phyloP scores from a whole-genome alignment of 2,888 invertebrate species.

The Ormia ochracea region DNA sequence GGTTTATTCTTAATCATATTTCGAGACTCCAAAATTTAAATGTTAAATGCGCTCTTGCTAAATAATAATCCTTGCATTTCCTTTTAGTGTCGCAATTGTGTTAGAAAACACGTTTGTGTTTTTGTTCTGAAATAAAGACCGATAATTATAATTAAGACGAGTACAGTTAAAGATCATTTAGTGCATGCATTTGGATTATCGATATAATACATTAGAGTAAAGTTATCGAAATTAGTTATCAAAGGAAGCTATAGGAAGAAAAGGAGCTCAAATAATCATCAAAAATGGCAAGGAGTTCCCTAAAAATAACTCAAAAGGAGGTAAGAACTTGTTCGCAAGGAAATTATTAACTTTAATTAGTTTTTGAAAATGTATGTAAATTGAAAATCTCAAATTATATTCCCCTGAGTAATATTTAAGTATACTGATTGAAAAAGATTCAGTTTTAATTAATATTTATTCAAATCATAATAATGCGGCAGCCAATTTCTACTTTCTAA shows the following conservation, averaged over 20 bases:
- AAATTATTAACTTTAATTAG: neutral
- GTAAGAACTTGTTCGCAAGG: conserved; percentile 59
- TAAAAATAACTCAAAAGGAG: conserved; percentile 68
- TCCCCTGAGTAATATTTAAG: too few relatives aligned
- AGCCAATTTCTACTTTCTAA: too few relatives aligned
- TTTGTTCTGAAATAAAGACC: conserved; percentile 13
- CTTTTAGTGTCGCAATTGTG: conserved; percentile 17
- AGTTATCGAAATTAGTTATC: neutral
- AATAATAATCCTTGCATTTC: neutral
- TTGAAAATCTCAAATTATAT: too few relatives aligned
- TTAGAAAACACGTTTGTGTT: neutral
- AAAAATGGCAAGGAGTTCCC: conserved; percentile 69
- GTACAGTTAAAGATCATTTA: conserved; percentile 23
- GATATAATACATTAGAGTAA: neutral
- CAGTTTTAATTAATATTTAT: too few relatives aligned
- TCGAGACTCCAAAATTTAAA: too few relatives aligned
- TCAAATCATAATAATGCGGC: too few relatives aligned
- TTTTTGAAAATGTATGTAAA: too few relatives aligned
- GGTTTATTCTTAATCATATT: too few relatives aligned
- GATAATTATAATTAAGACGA: conserved; percentile 12
- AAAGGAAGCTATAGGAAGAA: neutral
- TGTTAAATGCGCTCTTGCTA: too few relatives aligned
- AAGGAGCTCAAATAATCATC: conserved; percentile 9
- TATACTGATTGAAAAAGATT: too few relatives aligned
- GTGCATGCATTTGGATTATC: conserved; percentile 8